Evolutionary conservation across 2,113 vertebrate genomes (phyloP).

Genomic region (Origma solitaria): DNA sequence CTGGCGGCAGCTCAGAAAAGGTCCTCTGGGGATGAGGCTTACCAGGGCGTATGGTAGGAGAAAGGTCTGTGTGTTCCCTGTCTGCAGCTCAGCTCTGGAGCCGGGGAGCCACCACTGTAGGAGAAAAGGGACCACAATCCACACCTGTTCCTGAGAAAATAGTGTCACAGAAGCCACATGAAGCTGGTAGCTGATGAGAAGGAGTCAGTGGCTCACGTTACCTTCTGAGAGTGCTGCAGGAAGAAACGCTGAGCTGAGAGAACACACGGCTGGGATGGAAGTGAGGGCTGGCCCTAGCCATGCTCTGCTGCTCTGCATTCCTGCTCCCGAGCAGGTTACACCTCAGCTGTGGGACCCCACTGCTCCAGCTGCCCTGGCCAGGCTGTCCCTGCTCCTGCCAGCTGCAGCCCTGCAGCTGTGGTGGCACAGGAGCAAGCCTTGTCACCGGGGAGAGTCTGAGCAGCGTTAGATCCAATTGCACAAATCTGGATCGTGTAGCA

Average conservation of each 20-base stretch:
- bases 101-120: neutral
- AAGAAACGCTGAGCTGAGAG: neutral
- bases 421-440: neutral
- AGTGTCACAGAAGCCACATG: neutral
- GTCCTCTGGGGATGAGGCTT: neutral
- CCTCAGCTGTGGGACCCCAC: neutral
- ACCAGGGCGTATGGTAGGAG: fast-evolving
- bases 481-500: slow-evolving; percentile 29
- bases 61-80: neutral
- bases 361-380: neutral
- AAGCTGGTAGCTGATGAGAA: neutral
- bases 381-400: neutral
- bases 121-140: neutral
- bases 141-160: neutral
- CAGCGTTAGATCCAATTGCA: slow-evolving; percentile 7
- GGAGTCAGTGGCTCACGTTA: neutral
- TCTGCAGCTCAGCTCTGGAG: neutral
- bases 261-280: neutral
- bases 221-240: neutral
- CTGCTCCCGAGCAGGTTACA: fast-evolving
- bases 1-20: neutral
- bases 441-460: neutral
- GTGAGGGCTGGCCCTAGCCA: neutral
- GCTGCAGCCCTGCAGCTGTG: neutral
- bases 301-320: neutral